Evolutionary conservation across 2,797 vertebrate species (phyloP), one percentile per base, ranked within the genome.

Genomic region (Arrhamphus sclerolepis): DNA sequence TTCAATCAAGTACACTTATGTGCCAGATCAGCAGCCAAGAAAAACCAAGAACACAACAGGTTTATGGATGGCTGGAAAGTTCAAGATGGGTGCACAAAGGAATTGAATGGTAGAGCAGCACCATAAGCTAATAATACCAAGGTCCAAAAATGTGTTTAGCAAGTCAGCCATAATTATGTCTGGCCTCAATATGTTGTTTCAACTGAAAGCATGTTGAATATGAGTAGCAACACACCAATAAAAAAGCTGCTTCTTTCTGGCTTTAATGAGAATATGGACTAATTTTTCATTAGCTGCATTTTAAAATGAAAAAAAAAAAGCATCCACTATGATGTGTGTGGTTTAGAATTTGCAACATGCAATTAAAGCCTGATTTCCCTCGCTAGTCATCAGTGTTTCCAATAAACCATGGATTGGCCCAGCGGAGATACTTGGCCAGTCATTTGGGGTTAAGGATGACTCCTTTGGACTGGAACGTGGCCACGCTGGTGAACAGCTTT

Each of bases 291-390:
- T 51, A 59, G 64, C 55, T 53, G 61, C 62, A 31, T 43, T 64
- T 75, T 21, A 62, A 39, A 67, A 48, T 59, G 70, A 60, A 38
- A 22, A 58, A 75, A 51, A 61, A 39, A 31, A 47, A 46, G 65
- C 14, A 38, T 73, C 78, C 63, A 0, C 55, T 29, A 57, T 21
- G 3, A 61, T 80, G 34, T 18, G 56, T 46, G 63, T 41, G 48
- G 63, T 62, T 71, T 0, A 39, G 64, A 68, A 75, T 70, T 61
- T 66, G 66, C 69, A 77, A 78, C 73, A 56, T 76, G 77, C 68
- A 56, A 75, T 66, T 66, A 58, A 74, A 67, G 66, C 75, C 31
- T 89, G 80, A 89, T 89, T 89, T 89, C 88, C 83, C 87, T 56
- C 0, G 69, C 70, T 73, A 62, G 64, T 75, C 77, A 77, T 89